phyloP scores from a whole-genome alignment of 2,888 invertebrate species.

The Eristalinus aeneus region DNA sequence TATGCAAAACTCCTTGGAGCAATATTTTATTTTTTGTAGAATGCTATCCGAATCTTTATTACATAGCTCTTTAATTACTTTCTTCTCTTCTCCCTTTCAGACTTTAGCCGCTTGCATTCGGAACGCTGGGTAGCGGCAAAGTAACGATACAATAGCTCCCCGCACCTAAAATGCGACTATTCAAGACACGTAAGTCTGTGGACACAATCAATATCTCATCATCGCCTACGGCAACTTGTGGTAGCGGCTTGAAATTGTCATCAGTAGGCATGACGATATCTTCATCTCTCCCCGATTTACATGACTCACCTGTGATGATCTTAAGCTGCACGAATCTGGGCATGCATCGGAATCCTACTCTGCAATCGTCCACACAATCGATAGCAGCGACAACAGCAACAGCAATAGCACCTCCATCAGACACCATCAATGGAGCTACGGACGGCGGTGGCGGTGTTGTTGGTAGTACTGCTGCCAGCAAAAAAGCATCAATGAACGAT shows the following conservation, averaged over 20 bases:
- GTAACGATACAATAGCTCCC: neutral
- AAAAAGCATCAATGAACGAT: constrained; percentile 60
- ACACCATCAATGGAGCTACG: constrained; percentile 3
- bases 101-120: constrained; percentile 10
- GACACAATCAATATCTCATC: constrained; percentile 77
- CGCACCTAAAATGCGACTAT: constrained; percentile 77
- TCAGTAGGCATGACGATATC: constrained; percentile 75
- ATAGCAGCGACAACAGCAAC: constrained; percentile 56
- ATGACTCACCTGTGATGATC: constrained; percentile 80
- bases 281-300: constrained; percentile 79
- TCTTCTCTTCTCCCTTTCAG: constrained; percentile 15
- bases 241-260: constrained; percentile 69
- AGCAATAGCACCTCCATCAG: constrained; percentile 47
- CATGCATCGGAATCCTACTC: constrained; percentile 63
- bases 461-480: constrained; percentile 7
- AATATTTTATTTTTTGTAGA: neutral
- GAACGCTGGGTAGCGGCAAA: neutral
- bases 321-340: constrained; percentile 79
- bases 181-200: constrained; percentile 80
- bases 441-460: neutral
- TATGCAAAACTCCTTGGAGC: neutral
- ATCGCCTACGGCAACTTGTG: constrained; percentile 68
- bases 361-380: constrained; percentile 70
- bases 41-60: neutral
- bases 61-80: neutral